A percentile compares a stretch with the other conserved stretches of the same genome.
Evolutionary conservation across 2,113 vertebrate species (phyloP).

Genomic region (Pluvianellus socialis): DNA sequence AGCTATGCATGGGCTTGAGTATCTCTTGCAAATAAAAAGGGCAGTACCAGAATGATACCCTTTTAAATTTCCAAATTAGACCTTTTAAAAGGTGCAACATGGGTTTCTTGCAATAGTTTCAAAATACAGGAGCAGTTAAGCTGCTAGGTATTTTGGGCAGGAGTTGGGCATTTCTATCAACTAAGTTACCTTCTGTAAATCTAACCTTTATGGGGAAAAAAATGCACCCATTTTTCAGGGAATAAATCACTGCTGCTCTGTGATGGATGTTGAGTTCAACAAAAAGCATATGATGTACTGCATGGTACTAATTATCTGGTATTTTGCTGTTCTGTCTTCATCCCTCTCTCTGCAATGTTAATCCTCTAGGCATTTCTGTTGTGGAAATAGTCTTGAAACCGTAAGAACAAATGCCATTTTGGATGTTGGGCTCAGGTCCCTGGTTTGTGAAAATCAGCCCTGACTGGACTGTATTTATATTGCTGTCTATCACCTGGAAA

Average conservation of each 20-base stretch:
- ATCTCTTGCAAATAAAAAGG: neutral
- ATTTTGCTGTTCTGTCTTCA: neutral
- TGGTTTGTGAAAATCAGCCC: neutral
- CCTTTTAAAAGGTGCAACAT: neutral
- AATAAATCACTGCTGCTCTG: neutral
- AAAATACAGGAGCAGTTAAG: neutral
- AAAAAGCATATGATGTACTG: neutral
- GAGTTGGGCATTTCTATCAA: neutral
- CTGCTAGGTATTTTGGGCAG: neutral
- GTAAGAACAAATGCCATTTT: neutral
- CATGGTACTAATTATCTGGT: constrained; percentile 16
- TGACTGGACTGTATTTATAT: neutral
- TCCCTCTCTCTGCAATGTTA: neutral
- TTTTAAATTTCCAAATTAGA: neutral
- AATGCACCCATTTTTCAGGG: neutral
- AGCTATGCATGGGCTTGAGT: neutral
- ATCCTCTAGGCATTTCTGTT: constrained; percentile 8
- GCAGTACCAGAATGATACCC: neutral
- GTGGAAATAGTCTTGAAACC: neutral
- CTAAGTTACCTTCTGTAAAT: neutral
- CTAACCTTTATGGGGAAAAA: neutral
- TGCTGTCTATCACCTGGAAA: neutral
- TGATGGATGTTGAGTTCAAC: neutral
- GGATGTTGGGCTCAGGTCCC: neutral
- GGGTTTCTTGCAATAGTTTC: neutral